Evolutionary conservation across 1,140 invertebrate genomes (phyloP).

Genomic region (Leptonema lineaticorne): DNA sequence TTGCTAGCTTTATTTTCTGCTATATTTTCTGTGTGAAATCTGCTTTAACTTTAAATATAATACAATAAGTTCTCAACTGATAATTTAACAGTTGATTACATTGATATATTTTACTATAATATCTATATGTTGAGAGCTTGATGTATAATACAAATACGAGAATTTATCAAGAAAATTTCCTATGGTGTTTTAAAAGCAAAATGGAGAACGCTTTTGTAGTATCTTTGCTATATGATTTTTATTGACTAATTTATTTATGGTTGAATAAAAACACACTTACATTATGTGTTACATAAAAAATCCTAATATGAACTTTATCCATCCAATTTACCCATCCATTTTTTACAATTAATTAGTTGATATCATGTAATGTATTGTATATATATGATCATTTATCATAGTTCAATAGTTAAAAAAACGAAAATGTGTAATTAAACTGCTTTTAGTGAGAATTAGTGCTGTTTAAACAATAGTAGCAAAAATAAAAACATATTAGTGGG

Average conservation of each 20-base stretch:
- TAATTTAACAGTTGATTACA: no score
- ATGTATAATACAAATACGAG: no score
- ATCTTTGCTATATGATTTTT: conserved; percentile 11
- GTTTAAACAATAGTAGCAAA: conserved; percentile 12
- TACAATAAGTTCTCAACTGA: no score
- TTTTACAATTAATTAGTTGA: no score
- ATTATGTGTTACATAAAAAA: not conserved
- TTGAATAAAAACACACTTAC: not conserved
- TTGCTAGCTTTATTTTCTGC: no score
- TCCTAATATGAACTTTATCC: conserved; percentile 18
- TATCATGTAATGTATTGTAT: not conserved
- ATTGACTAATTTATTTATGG: not conserved
- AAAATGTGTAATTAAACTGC: conserved; percentile 13
- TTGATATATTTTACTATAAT: no score
- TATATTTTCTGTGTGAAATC: no score
- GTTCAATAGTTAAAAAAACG: no score
- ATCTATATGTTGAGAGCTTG: no score
- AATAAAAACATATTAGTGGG: conserved; percentile 6
- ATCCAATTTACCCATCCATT: conserved; percentile 6
- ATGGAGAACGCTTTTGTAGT: conserved; percentile 24
- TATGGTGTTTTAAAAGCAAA: no score
- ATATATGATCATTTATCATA: conserved; percentile 17
- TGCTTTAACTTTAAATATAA: no score
- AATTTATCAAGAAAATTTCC: no score
- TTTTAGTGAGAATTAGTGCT: conserved; percentile 7